Evolutionary conservation across 2,888 invertebrate genomes (phyloP), one percentile per base, ranked within the genome.

Genomic region (Cordylochernes scorpioides): DNA sequence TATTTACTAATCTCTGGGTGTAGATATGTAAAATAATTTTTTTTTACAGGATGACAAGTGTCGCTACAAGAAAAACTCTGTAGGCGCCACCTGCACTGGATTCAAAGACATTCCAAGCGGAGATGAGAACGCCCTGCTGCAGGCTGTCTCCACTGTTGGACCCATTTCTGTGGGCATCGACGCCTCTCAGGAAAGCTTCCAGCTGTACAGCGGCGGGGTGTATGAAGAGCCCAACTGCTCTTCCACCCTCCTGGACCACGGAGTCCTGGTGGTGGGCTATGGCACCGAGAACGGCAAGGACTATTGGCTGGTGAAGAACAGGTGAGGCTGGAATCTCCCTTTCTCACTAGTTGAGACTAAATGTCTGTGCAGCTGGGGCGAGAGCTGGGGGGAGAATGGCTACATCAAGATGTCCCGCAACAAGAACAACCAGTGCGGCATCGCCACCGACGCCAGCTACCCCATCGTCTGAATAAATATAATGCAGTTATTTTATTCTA

Each of bases 101-200:
- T 77, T 64, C 49, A 63, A 67, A 32, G 77, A 82, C 51, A 58
- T 86, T 33, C 65, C 68, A 2, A 43, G 55, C 21, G 73, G 71
- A 2, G 60, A 65, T 49, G 84, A 84, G 54, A 49, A 62, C 3
- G 66, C 67, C 47, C 58, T 86, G 45, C 62, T 64, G 56, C 54
- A 62, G 36, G 82, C 80, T 7, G 64, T 80, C 27, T 80, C 80
- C 31, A 71, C 72, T 2, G 19, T 33, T 12, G 39, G 39, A 8
- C 84, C 84, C 6, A 60, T 82, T 25, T 65, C 77, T 6, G 69
- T 82, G 28, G 82, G 77, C 45, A 82, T 84, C 49, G 82, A 86
- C 60, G 84, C 84, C 36, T 68, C 70, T 25, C 71, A 68, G 42
- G 61, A 65, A 49, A 67, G 67, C 39, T 82, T 84, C 68, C 78